Evolutionary conservation across 1,140 invertebrate species (phyloP), one percentile per base, ranked within the genome.

Genomic region (Zaprionus davidi): DNA sequence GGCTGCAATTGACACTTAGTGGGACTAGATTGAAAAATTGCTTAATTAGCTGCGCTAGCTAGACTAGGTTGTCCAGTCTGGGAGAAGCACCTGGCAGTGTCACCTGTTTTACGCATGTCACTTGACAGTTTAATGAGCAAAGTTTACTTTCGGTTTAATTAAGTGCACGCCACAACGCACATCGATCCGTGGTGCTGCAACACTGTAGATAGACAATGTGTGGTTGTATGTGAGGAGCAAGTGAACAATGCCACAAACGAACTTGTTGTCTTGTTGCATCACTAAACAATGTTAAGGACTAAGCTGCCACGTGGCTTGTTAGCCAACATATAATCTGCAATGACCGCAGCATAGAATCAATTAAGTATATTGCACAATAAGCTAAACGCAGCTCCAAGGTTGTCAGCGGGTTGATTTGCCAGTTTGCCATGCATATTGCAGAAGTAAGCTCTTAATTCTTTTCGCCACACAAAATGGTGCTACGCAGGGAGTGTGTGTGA

Each of bases 111-210:
- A 64, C 49, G 51, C 76, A 68, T 36, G 55, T 68, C 73, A 90
- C 64, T 70, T 90, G 85, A 76, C 85, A 85, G 59, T 85, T 81
- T 90, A 90, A 90, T 90, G 85, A 82, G 81, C 36, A 85, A 90
- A 90, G 65, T 81, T 88, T 73, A 46, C 58, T 68, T 38, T 69
- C 66, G 58, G 82, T 71, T 83, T 85, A 85, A 85, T 85, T 85
- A 85, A 85, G 82, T 86, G 76, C 76, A 78, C 13, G 75, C 62
- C 67, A 69, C 58, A 77, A 60, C 67, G 68, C 58, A 55, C 78
- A 72, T 66, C 58, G 68, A 72, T 60, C 57, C 31, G 24, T 36
- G 11, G n/a, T 49, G 59, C 17, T 13, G 46, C 60, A 66, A 55
- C 44, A 31, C 13, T 44, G 46, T 13, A 51, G 7, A 51, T 15